Evolutionary conservation across 2,888 invertebrate genomes (phyloP), one percentile per base, ranked within the genome.

Genomic region (Andrena minutula): DNA sequence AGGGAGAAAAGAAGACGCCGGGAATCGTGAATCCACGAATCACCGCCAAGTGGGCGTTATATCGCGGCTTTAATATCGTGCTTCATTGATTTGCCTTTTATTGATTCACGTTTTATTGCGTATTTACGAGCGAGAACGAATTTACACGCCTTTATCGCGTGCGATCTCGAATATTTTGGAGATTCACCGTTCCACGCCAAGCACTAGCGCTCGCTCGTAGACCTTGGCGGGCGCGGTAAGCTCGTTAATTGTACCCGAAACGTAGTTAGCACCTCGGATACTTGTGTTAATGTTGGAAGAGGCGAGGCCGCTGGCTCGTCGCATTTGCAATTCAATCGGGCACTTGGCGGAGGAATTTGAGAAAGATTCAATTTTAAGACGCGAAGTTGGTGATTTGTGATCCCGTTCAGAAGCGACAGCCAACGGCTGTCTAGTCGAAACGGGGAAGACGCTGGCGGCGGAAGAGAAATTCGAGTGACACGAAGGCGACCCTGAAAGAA

Each of bases 251-350:
- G 49, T 72, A 53, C 63, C 71, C 41, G 51, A 28, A 58, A 75
- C 74, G 49, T 60, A 73, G 68, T 83, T 78, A 74, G 47, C 81
- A 78, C 77, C 56, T 81, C 66, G 70, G 51, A 51, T 58, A 51
- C 30, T 58, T 10, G 35, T 41, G 63, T 63, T 63, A 63, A 41
- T 26, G 63, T 41, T 41, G 6, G 23, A 23, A 2, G 35, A 63
- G 41, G 41, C 63, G 41, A 56, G 28, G 35, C 30, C 20, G 32
- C 41, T 12, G 41, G 41, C 12, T 32, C 5, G 66, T 49, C 35
- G 61, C 60, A 81, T 81, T 76, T 81, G 81, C 53, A 71, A 83
- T 66, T 80, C 73, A 83, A 76, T 76, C 60, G 32, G 16, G 26
- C 3, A 47, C 32, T 65, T 12, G 35, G 12, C 64, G 68, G 75